Percentiles rank a stretch among this genome's conserved stretches.
Evolutionary conservation across 2,113 vertebrate genomes (phyloP).

Genomic region (Phocoena phocoena): DNA sequence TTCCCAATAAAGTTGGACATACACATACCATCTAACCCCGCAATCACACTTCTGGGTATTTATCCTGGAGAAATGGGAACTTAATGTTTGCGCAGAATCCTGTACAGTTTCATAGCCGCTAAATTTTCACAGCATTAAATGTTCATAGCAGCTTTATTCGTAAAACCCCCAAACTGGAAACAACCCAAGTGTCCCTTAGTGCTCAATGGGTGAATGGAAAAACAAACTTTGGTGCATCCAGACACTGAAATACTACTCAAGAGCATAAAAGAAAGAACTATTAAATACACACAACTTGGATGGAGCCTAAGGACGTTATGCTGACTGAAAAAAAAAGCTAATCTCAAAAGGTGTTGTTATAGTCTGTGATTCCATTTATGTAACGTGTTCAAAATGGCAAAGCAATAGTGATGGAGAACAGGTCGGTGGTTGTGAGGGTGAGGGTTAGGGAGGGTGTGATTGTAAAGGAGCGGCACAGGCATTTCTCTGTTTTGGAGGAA

Average conservation of each 20-base stretch:
- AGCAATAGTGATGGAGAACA: neutral
- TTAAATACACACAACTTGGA: neutral
- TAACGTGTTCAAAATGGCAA: neutral
- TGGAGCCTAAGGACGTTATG: neutral
- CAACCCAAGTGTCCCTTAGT: neutral
- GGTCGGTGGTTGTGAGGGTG: neutral
- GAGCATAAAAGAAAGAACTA: neutral
- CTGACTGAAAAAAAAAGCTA: neutral
- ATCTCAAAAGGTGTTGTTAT: neutral
- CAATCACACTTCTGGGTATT: neutral
- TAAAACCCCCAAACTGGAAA: neutral
- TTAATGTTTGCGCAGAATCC: neutral
- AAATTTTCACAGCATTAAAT: neutral
- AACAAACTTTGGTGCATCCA: neutral
- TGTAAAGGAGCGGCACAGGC: neutral
- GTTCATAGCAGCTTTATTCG: neutral
- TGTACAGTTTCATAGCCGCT: neutral
- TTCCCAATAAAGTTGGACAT: neutral
- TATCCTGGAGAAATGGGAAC: neutral
- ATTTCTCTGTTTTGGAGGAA: neutral
- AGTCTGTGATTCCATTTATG: neutral
- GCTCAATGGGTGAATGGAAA: neutral
- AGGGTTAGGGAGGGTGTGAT: neutral
- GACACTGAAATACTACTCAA: neutral
- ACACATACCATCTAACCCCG: neutral